phyloP scores from a whole-genome alignment of 2,888 invertebrate genomes.

The Agriotes lineatus region DNA sequence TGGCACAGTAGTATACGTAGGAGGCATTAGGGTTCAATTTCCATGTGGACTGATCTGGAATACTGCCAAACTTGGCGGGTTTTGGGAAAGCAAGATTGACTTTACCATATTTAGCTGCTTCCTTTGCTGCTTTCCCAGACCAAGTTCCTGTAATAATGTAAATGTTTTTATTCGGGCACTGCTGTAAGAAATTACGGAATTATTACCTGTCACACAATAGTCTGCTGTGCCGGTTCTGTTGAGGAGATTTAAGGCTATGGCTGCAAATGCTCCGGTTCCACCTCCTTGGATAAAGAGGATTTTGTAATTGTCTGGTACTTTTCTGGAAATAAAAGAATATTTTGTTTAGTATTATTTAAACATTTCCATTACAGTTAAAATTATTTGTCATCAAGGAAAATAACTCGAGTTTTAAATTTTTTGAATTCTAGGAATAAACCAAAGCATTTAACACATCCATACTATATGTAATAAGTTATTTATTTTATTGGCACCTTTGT shows the following conservation, averaged over 20 bases:
- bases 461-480: too few species aligned
- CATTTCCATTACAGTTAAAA: too few species aligned
- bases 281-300: conserved; percentile 96
- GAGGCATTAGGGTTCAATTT: conserved; percentile 90
- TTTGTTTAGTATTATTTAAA: too few species aligned
- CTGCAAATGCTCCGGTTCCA: conserved; percentile 94
- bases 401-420: too few species aligned
- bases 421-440: too few species aligned
- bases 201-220: conserved; percentile 83
- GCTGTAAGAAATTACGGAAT: too few species aligned
- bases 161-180: too few species aligned
- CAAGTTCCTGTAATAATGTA: conserved; percentile 76
- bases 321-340: conserved; percentile 71
- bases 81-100: conserved; percentile 88
- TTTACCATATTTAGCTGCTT: conserved; percentile 93
- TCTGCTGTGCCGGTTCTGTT: conserved; percentile 84
- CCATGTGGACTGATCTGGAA: conserved; percentile 85
- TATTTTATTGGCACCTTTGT: too few species aligned
- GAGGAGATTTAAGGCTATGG: conserved; percentile 91
- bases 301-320: conserved; percentile 93
- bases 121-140: conserved; percentile 96
- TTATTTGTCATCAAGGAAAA: too few species aligned
- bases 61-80: conserved; percentile 76
- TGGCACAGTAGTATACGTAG: conserved; percentile 96
- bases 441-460: too few species aligned